Percentiles rank a stretch among this genome's conserved stretches.
These are phyloP conservation scores for Nephrotoma guestfalica DNA, from an alignment of 2,888 invertebrate species.

Conservation along the genomic window DNA sequence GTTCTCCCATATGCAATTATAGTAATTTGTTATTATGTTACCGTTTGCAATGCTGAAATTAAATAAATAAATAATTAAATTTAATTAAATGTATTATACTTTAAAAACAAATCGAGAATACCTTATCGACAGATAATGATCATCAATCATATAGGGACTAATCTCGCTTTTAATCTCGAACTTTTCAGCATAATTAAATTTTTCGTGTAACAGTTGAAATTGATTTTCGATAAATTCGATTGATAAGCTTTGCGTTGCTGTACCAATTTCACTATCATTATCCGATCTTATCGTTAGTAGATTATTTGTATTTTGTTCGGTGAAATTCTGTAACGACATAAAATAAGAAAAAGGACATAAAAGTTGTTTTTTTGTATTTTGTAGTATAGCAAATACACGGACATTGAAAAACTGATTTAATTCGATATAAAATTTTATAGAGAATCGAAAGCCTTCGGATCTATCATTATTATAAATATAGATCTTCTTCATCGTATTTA, in stretches of 20 bases:
- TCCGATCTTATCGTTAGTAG: neutral
- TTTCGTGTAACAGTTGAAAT: neutral
- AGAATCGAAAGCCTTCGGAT: neutral
- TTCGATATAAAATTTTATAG: neutral
- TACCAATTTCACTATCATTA: neutral
- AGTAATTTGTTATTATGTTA: slow-evolving; percentile 31
- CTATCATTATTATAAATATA: neutral
- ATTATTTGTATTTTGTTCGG: neutral
- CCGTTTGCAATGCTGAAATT: slow-evolving; percentile 28
- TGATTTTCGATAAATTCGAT: neutral
- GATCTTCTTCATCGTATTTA: neutral
- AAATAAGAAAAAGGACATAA: neutral
- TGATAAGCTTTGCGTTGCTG: neutral
- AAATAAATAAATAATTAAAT: neutral
- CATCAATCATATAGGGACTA: neutral
- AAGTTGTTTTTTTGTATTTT: neutral
- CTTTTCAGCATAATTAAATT: neutral
- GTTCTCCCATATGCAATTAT: slow-evolving; percentile 31
- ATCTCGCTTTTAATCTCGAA: neutral
- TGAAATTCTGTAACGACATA: neutral
- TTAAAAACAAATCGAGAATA: neutral
- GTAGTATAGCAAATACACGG: neutral
- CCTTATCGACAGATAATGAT: slow-evolving; percentile 1
- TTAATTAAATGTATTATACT: neutral
- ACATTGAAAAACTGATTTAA: neutral